These are phyloP conservation scores for Echiichthys vipera DNA, from an alignment of 2,797 vertebrate genomes.

Conservation along the genomic window DNA sequence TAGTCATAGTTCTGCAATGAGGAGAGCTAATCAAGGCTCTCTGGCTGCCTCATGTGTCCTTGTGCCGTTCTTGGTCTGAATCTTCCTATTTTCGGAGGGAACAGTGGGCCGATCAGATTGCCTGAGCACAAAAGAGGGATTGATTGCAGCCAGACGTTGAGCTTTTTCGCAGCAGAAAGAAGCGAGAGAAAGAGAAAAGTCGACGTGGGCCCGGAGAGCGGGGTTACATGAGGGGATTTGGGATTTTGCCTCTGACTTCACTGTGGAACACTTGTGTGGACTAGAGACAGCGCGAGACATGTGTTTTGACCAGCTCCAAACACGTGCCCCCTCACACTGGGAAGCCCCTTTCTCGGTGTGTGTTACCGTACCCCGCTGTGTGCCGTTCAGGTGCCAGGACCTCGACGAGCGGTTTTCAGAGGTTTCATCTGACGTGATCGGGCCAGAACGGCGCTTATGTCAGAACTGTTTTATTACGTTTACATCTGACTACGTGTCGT, in stretches of 20 bases:
- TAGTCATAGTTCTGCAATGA: conserved; percentile 52
- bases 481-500: neutral
- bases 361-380: conserved; percentile 22
- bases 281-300: conserved; percentile 31
- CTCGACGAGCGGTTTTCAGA: neutral
- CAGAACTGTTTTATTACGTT: no score
- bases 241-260: conserved; percentile 45
- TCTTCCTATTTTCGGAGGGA: conserved; percentile 41
- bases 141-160: conserved; percentile 60
- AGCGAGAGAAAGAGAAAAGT: conserved; percentile 32
- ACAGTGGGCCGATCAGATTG: conserved; percentile 52
- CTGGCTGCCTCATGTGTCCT: conserved; percentile 26
- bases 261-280: conserved; percentile 55
- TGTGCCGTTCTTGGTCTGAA: conserved; percentile 13
- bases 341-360: conserved; percentile 45
- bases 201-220: conserved; percentile 22
- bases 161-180: conserved; percentile 36
- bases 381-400: conserved; percentile 29
- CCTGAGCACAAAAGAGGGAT: conserved; percentile 59
- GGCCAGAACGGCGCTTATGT: no score
- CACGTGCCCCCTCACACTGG: conserved; percentile 44
- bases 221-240: conserved; percentile 39
- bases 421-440: neutral
- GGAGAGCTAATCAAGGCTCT: conserved; percentile 41
- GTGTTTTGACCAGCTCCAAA: conserved; percentile 64